These are phyloP conservation scores for Polydrusus pterygomalis DNA, from an alignment of 2,888 invertebrate genomes.

Conservation along the genomic window DNA sequence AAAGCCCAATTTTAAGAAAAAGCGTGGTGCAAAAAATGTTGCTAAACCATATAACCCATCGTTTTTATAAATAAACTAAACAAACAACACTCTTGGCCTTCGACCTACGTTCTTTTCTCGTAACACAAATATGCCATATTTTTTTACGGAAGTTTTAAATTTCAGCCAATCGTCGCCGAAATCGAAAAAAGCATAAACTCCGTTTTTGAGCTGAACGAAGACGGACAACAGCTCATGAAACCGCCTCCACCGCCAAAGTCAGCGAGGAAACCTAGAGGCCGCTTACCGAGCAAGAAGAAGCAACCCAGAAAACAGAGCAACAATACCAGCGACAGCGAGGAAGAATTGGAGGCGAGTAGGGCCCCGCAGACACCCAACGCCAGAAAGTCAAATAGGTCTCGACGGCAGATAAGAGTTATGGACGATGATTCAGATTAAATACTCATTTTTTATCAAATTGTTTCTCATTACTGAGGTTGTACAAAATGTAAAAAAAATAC, in stretches of 20 bases:
- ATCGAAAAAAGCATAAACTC: constrained; percentile 81
- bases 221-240: constrained; percentile 53
- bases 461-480: no score
- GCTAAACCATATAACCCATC: no score
- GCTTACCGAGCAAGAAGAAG: neutral
- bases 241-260: constrained; percentile 53
- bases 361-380: neutral
- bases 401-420: neutral
- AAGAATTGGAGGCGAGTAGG: neutral
- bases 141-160: no score
- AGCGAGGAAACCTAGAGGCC: neutral
- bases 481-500: no score
- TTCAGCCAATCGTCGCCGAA: constrained; percentile 77
- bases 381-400: constrained; percentile 1
- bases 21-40: no score
- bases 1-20: no score
- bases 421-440: constrained; percentile 13
- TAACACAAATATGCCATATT: no score
- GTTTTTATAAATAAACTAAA: no score
- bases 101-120: no score
- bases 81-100: no score
- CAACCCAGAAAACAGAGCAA: neutral
- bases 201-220: constrained; percentile 75
- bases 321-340: neutral
- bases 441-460: no score